phyloP scores from a whole-genome alignment of 1,140 invertebrate species.

The Capitella teleta region DNA sequence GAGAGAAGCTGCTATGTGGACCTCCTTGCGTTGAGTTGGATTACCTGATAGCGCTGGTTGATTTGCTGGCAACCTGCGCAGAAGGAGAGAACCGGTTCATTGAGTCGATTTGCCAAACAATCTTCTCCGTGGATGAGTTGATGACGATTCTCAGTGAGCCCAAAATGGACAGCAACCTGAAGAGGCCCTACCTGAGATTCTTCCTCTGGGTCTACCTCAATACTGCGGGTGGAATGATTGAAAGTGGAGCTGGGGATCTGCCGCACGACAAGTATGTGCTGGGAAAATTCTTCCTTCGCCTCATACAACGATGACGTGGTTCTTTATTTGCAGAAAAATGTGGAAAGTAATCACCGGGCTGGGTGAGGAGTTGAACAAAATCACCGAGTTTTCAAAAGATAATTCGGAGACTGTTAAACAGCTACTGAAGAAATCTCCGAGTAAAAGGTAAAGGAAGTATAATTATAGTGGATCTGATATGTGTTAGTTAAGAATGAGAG shows the following conservation, averaged over 20 bases:
- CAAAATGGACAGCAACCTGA: conserved; percentile 29
- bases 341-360: conserved; percentile 26
- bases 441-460: conserved; percentile 17
- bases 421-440: conserved; percentile 24
- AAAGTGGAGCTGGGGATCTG: conserved; percentile 37
- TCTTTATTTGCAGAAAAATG: conserved; percentile 18
- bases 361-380: conserved; percentile 14
- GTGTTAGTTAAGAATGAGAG: no score
- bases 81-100: conserved; percentile 40
- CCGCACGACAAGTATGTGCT: conserved; percentile 25
- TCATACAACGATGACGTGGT: not conserved
- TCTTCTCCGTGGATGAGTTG: conserved; percentile 34
- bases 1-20: conserved; percentile 16
- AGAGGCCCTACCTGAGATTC: conserved; percentile 33
- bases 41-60: conserved; percentile 32
- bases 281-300: not conserved
- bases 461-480: not conserved
- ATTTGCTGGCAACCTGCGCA: conserved; percentile 34
- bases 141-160: conserved; percentile 29
- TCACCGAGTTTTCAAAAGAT: conserved; percentile 15
- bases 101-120: conserved; percentile 41
- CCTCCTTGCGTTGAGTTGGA: conserved; percentile 18
- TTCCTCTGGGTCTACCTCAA: conserved; percentile 38
- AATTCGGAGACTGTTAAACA: conserved; percentile 19
- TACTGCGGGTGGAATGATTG: conserved; percentile 36